Conservation (phyloP, 2,797 vertebrate genomes). For the Catharus ustulatus region DNA sequence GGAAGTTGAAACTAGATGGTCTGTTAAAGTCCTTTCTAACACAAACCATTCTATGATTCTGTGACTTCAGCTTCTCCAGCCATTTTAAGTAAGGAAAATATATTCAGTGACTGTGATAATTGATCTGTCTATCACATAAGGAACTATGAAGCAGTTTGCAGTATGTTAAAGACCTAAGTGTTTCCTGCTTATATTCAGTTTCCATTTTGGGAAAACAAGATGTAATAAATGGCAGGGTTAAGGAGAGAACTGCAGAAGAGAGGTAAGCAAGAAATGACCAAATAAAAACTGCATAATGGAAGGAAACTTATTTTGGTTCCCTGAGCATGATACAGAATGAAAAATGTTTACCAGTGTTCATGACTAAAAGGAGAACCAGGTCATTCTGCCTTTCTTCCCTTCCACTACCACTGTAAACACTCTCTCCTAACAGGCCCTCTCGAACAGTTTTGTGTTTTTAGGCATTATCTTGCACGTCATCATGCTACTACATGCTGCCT, state of each 20-base stretch:
- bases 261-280: not conserved
- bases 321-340: not conserved
- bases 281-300: not conserved
- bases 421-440: not conserved
- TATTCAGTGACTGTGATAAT: not conserved
- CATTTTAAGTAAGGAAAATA: not conserved
- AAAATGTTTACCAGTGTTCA: not conserved
- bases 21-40: not conserved
- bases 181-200: not conserved
- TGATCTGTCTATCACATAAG: not conserved
- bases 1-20: not conserved
- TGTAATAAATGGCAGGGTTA: not conserved
- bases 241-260: not conserved
- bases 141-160: not conserved
- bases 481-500: not conserved
- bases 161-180: not conserved
- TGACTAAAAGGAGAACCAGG: not conserved
- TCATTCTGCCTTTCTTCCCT: not conserved
- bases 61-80: not conserved
- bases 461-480: slow-evolving; percentile 10
- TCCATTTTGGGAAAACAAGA: not conserved
- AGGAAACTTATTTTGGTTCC: not conserved
- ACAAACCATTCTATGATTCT: not conserved
- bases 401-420: not conserved
- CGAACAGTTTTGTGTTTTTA: slow-evolving; percentile 20